phyloP scores from a whole-genome alignment of 37 sponge, comb jelly and placozoan species.

The Dysidea cf. avara region DNA sequence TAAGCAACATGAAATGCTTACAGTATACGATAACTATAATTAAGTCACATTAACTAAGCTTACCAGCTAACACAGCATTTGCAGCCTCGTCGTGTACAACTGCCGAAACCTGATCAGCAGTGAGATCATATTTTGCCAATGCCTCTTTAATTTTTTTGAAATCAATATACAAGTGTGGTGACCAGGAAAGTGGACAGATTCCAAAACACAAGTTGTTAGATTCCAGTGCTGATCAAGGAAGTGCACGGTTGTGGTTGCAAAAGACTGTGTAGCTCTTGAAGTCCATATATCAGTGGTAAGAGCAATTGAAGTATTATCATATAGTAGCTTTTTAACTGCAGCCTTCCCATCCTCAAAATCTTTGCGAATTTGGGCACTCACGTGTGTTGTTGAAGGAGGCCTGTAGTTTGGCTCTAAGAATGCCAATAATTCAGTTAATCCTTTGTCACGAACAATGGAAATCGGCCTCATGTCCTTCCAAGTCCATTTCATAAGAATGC shows the following conservation, averaged over 20 bases:
- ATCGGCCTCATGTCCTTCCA: no score
- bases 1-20: no score
- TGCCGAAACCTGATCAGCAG: no score
- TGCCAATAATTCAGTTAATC: not conserved
- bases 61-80: no score
- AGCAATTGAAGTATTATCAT: not conserved
- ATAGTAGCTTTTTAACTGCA: not conserved
- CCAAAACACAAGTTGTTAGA: slow-evolving; percentile 1
- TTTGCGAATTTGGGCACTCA: slow-evolving; percentile 1
- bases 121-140: no score
- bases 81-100: no score
- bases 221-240: slow-evolving; percentile 10
- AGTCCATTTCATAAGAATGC: no score
- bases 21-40: no score
- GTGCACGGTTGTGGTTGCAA: not conserved
- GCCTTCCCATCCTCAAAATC: slow-evolving; percentile 10
- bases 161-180: no score
- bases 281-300: slow-evolving; percentile 26
- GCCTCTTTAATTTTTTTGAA: no score
- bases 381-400: slow-evolving; percentile 6
- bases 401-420: slow-evolving; percentile 4
- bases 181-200: no score
- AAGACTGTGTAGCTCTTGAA: slow-evolving; percentile 6
- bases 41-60: no score
- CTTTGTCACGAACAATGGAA: not conserved